Evolutionary conservation across 2,113 vertebrate species (phyloP).

Genomic region (Picathartes gymnocephalus): DNA sequence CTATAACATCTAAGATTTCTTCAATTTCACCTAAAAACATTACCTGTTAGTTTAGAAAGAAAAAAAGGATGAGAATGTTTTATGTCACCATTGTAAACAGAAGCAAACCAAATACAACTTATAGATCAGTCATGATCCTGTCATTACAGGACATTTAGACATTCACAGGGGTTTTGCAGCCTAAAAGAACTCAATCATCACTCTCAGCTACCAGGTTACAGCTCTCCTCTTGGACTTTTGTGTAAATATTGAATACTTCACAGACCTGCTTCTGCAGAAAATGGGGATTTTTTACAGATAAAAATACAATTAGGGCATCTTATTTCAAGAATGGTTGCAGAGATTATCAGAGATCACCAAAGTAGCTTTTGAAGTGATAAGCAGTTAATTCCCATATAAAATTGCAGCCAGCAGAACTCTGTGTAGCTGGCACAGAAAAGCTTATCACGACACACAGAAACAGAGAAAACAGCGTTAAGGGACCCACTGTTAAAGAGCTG

Average conservation of each 20-base stretch:
- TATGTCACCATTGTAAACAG: rapidly evolving
- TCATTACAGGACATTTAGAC: neutral
- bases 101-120: neutral
- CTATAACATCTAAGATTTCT: conserved; percentile 97
- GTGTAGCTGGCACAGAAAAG: neutral
- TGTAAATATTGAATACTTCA: neutral
- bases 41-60: conserved; percentile 76
- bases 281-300: neutral
- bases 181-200: neutral
- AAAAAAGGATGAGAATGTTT: neutral
- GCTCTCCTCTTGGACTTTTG: neutral
- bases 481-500: neutral
- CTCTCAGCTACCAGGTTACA: neutral
- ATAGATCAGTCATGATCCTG: neutral
- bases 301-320: neutral
- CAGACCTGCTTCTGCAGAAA: neutral
- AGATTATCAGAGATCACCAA: neutral
- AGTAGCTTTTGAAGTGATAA: neutral
- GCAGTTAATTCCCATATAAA: neutral
- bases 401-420: neutral
- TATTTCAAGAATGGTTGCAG: neutral
- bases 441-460: neutral
- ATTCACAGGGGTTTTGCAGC: neutral
- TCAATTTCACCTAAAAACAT: conserved; percentile 99
- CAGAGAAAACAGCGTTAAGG: neutral